Evolutionary conservation across 2,113 vertebrate species (phyloP).

Genomic region (Bufo bufo): DNA sequence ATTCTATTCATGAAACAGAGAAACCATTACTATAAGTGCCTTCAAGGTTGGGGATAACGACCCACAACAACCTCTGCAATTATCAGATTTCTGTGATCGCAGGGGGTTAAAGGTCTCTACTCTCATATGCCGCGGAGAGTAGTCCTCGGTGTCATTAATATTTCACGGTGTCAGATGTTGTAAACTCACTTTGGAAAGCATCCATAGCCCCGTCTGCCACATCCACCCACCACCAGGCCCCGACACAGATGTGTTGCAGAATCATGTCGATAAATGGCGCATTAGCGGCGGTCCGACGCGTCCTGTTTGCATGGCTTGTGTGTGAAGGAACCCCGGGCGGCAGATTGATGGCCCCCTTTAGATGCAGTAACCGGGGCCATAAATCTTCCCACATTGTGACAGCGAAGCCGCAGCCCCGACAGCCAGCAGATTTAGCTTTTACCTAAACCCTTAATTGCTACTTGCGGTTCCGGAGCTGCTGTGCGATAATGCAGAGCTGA

Average conservation of each 20-base stretch:
- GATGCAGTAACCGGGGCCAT: slow-evolving; percentile 1
- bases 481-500: background rate
- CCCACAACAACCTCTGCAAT: background rate
- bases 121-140: too few relatives aligned
- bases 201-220: background rate
- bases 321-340: background rate
- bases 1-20: background rate
- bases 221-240: background rate
- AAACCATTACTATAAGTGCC: background rate
- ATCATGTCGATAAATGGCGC: slow-evolving; percentile 17
- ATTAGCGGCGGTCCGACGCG: background rate
- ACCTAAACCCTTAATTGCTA: slow-evolving; percentile 7
- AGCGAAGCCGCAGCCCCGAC: background rate
- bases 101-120: background rate
- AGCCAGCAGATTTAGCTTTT: slow-evolving; percentile 10
- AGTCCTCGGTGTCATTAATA: too few relatives aligned
- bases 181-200: background rate
- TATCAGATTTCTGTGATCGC: background rate
- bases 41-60: background rate
- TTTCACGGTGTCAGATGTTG: slow-evolving; percentile 12
- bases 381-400: slow-evolving; percentile 43
- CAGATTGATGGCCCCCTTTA: slow-evolving; percentile 30
- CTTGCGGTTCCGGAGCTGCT: background rate
- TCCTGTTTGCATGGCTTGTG: background rate
- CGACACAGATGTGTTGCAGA: background rate